Percentiles rank a stretch among this genome's conserved stretches.
These are phyloP conservation scores for Megastigmus dorsalis DNA, from an alignment of 2,888 invertebrate genomes.

Conservation along the genomic window DNA sequence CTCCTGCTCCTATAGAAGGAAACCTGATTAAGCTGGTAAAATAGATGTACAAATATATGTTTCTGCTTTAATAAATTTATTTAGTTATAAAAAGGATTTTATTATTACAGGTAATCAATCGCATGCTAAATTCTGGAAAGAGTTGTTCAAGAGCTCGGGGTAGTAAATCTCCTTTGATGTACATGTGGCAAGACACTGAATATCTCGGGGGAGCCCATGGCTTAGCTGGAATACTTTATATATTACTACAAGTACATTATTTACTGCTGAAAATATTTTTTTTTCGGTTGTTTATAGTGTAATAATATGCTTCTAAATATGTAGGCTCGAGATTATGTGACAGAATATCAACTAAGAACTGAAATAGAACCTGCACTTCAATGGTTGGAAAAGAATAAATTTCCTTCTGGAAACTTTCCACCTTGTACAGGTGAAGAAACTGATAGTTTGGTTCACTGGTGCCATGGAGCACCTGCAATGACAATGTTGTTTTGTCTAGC, in stretches of 20 bases:
- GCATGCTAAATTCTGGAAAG: constrained; percentile 81
- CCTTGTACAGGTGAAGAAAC: constrained; percentile 83
- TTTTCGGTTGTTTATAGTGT: constrained; percentile 6
- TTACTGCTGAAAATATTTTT: neutral
- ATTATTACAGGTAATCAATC: constrained; percentile 77
- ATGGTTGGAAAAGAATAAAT: constrained; percentile 78
- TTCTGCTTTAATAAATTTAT: constrained; percentile 4
- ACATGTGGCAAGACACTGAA: constrained; percentile 89
- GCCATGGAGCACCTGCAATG: constrained; percentile 95
- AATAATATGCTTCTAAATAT: constrained; percentile 21
- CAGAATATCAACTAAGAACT: constrained; percentile 77
- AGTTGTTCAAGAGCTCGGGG: constrained; percentile 77
- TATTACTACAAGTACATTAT: constrained; percentile 82
- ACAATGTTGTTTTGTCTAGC: constrained; percentile 83
- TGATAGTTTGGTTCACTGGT: constrained; percentile 93
- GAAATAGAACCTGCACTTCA: constrained; percentile 81
- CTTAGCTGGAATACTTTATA: constrained; percentile 87
- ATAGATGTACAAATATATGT: constrained; percentile 9
- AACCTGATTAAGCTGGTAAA: constrained; percentile 74
- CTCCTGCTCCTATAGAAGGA: constrained; percentile 78
- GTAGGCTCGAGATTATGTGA: constrained; percentile 78
- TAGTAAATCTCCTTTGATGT: constrained; percentile 83
- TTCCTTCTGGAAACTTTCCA: constrained; percentile 83
- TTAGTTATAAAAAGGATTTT: constrained; percentile 14
- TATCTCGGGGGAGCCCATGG: constrained; percentile 95